Conservation (phyloP, 1,140 invertebrate genomes). For the Mizuhopecten yessoensis region DNA sequence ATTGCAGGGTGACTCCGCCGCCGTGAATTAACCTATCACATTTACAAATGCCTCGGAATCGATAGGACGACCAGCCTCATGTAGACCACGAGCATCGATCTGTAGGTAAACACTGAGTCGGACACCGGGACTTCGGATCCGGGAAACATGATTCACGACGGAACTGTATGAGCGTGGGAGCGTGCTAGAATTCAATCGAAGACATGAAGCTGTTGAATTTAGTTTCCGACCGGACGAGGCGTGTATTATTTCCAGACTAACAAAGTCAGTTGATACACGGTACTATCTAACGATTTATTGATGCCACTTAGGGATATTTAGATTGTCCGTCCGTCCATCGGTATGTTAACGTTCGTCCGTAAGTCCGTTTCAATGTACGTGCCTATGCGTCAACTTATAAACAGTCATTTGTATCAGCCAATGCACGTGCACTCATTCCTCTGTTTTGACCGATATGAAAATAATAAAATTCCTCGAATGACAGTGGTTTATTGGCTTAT, state of each 20-base stretch:
- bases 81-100: not conserved
- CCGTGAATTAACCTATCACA: not conserved
- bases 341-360: no score
- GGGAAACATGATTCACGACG: not conserved
- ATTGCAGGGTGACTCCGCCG: not conserved
- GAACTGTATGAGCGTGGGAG: not conserved
- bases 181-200: not conserved
- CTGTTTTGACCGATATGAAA: no score
- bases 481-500: no score
- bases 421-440: no score
- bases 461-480: no score
- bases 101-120: not conserved
- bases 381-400: no score
- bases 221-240: constrained; percentile 7
- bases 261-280: no score
- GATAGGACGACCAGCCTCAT: not conserved
- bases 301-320: no score
- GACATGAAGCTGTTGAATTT: not conserved
- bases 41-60: not conserved
- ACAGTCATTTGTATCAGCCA: no score
- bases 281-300: no score
- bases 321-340: no score
- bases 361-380: no score
- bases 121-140: not conserved
- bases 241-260: not conserved